These are phyloP conservation scores for Helicoverpa armigera DNA, from an alignment of 1,140 invertebrate species.

Conservation along the genomic window DNA sequence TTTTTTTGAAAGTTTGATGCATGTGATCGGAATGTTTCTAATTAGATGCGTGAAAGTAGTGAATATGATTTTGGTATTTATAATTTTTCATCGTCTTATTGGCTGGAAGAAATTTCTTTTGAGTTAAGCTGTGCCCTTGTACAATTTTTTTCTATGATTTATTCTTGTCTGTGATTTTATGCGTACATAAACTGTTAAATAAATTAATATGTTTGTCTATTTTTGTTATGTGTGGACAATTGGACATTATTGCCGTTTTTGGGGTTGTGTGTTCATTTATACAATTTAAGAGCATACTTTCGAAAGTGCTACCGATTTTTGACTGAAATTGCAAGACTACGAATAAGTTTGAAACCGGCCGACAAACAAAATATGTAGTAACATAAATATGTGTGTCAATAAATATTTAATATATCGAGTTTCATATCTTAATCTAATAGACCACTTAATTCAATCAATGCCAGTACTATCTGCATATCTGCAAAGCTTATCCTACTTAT, in stretches of 20 bases:
- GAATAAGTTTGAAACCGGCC: background rate
- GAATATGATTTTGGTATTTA: background rate
- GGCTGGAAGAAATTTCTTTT: background rate
- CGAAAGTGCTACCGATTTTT: too few species aligned
- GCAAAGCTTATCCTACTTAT: background rate
- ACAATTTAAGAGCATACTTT: too few species aligned
- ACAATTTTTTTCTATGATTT: background rate
- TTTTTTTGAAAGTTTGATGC: background rate
- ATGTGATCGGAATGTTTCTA: background rate
- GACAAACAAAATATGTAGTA: background rate
- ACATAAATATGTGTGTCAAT: background rate
- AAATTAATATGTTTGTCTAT: too few species aligned
- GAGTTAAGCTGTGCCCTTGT: background rate
- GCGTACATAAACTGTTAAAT: too few species aligned
- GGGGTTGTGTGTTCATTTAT: too few species aligned
- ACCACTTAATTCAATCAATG: constrained; percentile 1
- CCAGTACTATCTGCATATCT: background rate
- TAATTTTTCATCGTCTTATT: background rate
- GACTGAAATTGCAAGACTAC: too few species aligned
- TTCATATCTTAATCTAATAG: background rate
- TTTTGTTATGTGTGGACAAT: too few species aligned
- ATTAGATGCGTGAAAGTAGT: background rate
- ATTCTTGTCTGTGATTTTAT: too few species aligned
- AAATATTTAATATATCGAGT: background rate
- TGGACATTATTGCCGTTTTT: too few species aligned